phyloP scores from a whole-genome alignment of 2,113 vertebrate species.

The Planiliza haematocheilus region DNA sequence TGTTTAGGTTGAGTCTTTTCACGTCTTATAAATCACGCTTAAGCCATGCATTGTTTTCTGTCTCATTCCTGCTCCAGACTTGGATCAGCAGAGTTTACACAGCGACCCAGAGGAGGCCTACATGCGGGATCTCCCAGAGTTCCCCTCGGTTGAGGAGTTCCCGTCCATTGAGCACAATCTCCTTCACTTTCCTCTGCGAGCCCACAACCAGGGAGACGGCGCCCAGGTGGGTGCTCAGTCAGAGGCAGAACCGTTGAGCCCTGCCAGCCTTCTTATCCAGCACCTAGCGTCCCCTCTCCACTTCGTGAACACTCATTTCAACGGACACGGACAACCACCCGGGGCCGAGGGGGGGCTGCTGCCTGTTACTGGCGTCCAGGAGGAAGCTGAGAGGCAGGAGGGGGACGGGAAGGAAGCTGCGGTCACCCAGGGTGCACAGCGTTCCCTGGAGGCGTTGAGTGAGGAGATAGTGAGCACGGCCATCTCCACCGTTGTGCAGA shows the following conservation, averaged over 20 bases:
- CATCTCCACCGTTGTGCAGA: conserved; percentile 89
- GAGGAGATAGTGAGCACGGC: conserved; percentile 91
- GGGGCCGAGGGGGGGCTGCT: conserved; percentile 56
- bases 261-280: conserved; percentile 87
- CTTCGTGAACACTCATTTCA: conserved; percentile 99
- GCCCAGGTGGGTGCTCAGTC: conserved; percentile 17
- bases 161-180: conserved; percentile 84
- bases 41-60: too few relatives aligned
- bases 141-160: conserved; percentile 87
- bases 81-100: conserved; percentile 94
- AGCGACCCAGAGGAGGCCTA: conserved; percentile 93
- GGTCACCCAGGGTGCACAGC: conserved; percentile 59
- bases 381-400: not conserved
- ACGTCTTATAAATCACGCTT: too few relatives aligned
- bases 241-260: conserved; percentile 68
- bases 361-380: conserved; percentile 38
- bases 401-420: conserved; percentile 14
- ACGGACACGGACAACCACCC: conserved; percentile 83
- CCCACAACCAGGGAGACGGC: conserved; percentile 10
- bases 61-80: conserved; percentile 83
- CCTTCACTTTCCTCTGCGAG: conserved; percentile 73
- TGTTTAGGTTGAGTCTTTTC: too few relatives aligned
- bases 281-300: conserved; percentile 93
- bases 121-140: conserved; percentile 89
- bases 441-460: conserved; percentile 86